Percentiles rank a stretch among this genome's conserved stretches.
phyloP scores from a whole-genome alignment of 53 echinoderm and acorn worm species.

The Patiria pectinifera region DNA sequence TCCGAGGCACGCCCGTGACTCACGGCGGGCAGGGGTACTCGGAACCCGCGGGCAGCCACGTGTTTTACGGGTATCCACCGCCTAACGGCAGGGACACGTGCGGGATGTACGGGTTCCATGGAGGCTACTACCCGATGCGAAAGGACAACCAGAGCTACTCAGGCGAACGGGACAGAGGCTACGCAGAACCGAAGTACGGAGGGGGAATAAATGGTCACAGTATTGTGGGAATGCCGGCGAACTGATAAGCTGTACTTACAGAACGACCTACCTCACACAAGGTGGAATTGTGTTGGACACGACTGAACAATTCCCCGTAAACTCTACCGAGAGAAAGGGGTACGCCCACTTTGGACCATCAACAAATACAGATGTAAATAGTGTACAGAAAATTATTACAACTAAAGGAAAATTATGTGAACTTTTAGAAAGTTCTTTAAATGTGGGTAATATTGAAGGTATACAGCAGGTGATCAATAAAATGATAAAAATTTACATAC shows the following conservation, averaged over 20 bases:
- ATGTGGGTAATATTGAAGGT: not conserved
- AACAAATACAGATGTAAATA: not conserved
- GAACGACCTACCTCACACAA: too few relatives aligned
- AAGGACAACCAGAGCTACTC: conserved; percentile 14
- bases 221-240: not conserved
- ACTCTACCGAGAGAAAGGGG: not conserved
- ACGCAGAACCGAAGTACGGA: not conserved
- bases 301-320: not conserved
- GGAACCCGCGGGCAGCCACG: conserved; percentile 25
- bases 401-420: not conserved
- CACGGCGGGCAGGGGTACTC: not conserved
- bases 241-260: not conserved
- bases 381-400: not conserved
- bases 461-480: not conserved
- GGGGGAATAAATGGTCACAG: not conserved
- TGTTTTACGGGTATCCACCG: conserved; percentile 50
- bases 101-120: conserved; percentile 24
- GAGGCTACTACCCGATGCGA: conserved; percentile 48
- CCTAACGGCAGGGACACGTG: conserved; percentile 26
- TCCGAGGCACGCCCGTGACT: not conserved
- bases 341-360: not conserved
- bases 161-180: not conserved
- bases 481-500: not conserved
- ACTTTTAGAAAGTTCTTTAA: conserved; percentile 3
- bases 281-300: too few relatives aligned